Evolutionary conservation across 2,888 invertebrate genomes (phyloP).

Genomic region (Oeneis ivallda): DNA sequence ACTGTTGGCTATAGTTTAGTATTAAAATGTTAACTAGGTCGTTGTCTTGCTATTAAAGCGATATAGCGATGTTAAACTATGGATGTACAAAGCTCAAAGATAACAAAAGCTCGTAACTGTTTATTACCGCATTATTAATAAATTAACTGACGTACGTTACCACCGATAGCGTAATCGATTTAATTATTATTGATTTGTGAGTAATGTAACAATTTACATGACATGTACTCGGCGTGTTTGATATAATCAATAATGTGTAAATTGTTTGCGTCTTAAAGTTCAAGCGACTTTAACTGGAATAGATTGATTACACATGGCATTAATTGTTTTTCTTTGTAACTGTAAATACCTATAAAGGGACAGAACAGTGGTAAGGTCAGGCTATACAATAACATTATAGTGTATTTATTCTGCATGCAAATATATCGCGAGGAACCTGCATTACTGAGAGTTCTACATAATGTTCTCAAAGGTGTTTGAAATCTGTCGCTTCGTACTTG

Average conservation of each 20-base stretch:
- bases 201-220: constrained; percentile 6
- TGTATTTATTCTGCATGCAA: no score
- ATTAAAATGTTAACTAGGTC: constrained; percentile 1
- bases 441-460: no score
- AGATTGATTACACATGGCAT: neutral
- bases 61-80: neutral
- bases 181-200: constrained; percentile 20
- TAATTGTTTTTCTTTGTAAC: neutral
- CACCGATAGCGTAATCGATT: constrained; percentile 9
- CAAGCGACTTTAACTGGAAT: constrained; percentile 8
- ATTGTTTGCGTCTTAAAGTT: constrained; percentile 1
- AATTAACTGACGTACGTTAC: constrained; percentile 6
- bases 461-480: no score
- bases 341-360: no score
- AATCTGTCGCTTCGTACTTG: no score
- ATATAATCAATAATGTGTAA: neutral
- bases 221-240: neutral
- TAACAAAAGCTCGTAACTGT: constrained; percentile 13
- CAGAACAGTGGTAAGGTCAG: no score
- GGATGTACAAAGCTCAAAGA: constrained; percentile 15
- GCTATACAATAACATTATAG: no score
- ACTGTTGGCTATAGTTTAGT: neutral
- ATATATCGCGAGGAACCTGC: no score
- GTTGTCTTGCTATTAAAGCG: neutral
- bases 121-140: constrained; percentile 16